Evolutionary conservation across 2,113 vertebrate genomes (phyloP).

Genomic region (Hylia prasina): DNA sequence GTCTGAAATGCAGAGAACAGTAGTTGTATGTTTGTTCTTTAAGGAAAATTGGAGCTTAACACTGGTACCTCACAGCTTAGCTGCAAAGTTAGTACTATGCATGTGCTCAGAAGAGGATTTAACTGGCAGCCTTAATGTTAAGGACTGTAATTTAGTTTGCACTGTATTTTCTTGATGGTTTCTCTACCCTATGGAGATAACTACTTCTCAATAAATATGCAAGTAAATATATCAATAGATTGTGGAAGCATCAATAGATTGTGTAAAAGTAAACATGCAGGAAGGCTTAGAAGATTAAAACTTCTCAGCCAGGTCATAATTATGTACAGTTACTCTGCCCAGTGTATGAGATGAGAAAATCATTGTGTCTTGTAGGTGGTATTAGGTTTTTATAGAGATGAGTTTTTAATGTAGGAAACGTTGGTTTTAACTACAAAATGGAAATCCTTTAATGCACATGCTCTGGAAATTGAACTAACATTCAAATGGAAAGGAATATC

Average conservation of each 20-base stretch:
- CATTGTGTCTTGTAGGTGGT: not conserved
- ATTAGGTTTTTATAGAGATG: not conserved
- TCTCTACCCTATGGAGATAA: not conserved
- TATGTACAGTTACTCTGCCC: not conserved
- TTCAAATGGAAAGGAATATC: not conserved
- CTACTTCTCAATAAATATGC: not conserved
- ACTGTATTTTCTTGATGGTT: not conserved
- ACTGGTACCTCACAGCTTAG: not conserved
- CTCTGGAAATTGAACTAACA: not conserved
- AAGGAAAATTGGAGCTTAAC: not conserved
- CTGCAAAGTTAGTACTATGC: not conserved
- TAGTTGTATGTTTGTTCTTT: not conserved
- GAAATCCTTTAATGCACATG: not conserved
- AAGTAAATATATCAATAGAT: not conserved
- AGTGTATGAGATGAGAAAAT: not conserved
- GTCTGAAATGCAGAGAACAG: not conserved
- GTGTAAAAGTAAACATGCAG: not conserved
- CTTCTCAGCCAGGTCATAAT: not conserved
- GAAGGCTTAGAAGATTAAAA: not conserved
- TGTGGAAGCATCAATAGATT: not conserved
- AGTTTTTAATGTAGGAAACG: not conserved
- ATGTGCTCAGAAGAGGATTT: not conserved
- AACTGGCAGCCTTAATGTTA: not conserved
- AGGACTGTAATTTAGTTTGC: not conserved
- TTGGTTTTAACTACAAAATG: not conserved